Evolutionary conservation across 2,113 vertebrate species (phyloP).

Genomic region (Oreochromis spilurus): DNA sequence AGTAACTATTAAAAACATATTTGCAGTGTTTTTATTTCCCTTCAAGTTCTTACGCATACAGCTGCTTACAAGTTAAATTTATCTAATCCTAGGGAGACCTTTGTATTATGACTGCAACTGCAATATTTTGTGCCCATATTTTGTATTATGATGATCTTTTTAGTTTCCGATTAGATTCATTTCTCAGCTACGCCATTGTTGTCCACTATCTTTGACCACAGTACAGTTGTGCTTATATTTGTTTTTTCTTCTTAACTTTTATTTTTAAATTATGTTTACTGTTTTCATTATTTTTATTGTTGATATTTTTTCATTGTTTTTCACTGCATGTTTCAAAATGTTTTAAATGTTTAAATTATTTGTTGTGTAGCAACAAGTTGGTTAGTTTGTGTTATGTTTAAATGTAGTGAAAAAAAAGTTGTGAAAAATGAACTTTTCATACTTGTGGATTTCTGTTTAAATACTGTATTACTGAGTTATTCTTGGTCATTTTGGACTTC

Average conservation of each 20-base stretch:
- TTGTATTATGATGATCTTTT: not conserved
- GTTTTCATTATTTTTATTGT: no score
- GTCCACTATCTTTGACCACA: no score
- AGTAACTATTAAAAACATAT: not conserved
- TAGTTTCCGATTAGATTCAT: not conserved
- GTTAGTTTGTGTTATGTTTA: not conserved
- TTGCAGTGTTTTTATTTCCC: not conserved
- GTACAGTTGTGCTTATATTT: no score
- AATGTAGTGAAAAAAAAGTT: not conserved
- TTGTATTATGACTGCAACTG: not conserved
- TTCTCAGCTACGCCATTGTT: no score
- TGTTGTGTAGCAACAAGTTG: not conserved
- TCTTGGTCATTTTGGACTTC: not conserved
- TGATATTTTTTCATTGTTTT: not conserved
- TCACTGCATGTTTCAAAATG: not conserved
- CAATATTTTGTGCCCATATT: not conserved
- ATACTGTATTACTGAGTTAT: not conserved
- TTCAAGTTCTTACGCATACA: not conserved
- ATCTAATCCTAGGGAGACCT: not conserved
- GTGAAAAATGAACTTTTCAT: not conserved
- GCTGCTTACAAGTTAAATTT: not conserved
- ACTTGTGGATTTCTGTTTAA: not conserved
- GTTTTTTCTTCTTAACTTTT: no score
- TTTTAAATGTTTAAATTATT: not conserved
- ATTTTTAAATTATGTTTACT: no score